Evolutionary conservation across 2,888 invertebrate genomes (phyloP), one percentile per base, ranked within the genome.

Genomic region (Bellardia bayeri): DNA sequence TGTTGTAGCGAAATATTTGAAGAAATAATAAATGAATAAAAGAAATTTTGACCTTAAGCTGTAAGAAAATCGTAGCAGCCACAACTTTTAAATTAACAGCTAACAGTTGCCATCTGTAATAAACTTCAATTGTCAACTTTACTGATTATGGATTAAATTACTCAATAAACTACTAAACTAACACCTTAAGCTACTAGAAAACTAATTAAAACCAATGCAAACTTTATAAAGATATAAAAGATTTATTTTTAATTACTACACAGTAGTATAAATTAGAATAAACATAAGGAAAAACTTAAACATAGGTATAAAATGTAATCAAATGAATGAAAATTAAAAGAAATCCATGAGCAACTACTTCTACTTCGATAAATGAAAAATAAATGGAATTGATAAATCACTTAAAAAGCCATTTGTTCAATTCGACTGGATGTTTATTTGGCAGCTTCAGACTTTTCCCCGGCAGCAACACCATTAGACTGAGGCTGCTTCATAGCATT

Each of bases 401-500:
- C 11, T 33, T 45, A 56, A 63, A 64, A 14, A 7, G 1, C 3
- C 13, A 5, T 16, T 11, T 63, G 40, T 66, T 66, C 7, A 61
- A 61, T 33, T 33, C 33, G 14, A 13, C 3, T 3, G n/a, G 30
- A 13, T 16, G 14, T 40, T 78, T 81, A 81, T 58, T 88, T 88
- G 66, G 61, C 69, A 54, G 16, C 42, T 56, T 87, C 81, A 42
- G 30, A 5, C 45, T 85, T 84, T 37, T 80, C 75, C 7, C 61
- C 85, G 2, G 51, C 37, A 30, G 71, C 33, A 16, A 63, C 45
- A n/a, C 64, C 82, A n/a, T 86, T 83, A 6, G 78, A 37, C 37
- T 66, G 54, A 33, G 16, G n/a, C 30, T 78, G 81, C 51, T 79
- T 82, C 5, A 42, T 74, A 11, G 74, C 56, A 33, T 64, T 49